phyloP scores from a whole-genome alignment of 2,113 vertebrate species.

The Ptilonorhynchus violaceus region DNA sequence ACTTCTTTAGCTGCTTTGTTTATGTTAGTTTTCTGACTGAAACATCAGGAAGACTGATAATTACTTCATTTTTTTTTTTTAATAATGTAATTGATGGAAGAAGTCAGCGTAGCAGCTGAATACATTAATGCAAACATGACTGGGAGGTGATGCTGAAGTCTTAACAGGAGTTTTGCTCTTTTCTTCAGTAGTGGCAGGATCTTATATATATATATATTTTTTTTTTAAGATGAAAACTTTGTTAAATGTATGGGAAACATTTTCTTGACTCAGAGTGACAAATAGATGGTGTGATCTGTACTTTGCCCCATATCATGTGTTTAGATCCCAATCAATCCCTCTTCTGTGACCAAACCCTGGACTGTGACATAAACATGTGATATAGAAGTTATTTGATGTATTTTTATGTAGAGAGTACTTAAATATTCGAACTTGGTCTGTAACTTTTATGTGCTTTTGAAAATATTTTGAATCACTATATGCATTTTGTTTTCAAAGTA shows the following conservation, averaged over 20 bases:
- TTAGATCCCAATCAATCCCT: not conserved
- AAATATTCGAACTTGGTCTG: not conserved
- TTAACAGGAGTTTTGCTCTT: not conserved
- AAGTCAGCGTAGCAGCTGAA: not conserved
- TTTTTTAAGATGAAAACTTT: not conserved
- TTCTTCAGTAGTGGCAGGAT: not conserved
- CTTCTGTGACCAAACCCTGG: not conserved
- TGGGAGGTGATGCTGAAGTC: not conserved
- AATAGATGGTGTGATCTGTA: not conserved
- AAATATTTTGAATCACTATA: not conserved
- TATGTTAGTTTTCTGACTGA: not conserved
- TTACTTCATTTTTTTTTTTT: not conserved
- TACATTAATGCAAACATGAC: rapidly evolving
- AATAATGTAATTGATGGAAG: not conserved
- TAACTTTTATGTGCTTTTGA: not conserved
- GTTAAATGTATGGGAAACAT: not conserved
- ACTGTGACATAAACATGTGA: rapidly evolving
- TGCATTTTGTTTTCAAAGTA: not conserved
- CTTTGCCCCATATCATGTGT: not conserved
- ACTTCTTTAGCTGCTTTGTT: not conserved
- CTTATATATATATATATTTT: not conserved
- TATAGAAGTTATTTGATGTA: not conserved
- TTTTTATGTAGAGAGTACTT: not conserved
- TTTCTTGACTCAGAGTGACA: not conserved
- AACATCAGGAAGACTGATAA: not conserved